A percentile compares a stretch with the other conserved stretches of the same genome.
These are phyloP conservation scores for Pangasius sanitwongsei DNA, from an alignment of 2,797 vertebrate genomes.

Conservation along the genomic window DNA sequence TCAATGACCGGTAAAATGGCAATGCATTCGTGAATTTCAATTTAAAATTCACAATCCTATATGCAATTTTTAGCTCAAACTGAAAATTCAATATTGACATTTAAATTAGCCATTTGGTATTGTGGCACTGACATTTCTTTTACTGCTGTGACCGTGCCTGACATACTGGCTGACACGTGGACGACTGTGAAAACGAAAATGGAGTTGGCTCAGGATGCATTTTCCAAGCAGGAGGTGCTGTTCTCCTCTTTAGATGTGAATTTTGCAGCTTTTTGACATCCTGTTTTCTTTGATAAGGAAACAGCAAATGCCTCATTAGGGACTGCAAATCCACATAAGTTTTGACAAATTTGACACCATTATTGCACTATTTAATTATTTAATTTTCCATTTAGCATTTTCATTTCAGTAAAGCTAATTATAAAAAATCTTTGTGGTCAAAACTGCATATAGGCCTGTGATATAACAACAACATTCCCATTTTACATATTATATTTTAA, in stretches of 20 bases:
- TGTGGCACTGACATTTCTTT: background rate
- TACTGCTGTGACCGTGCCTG: background rate
- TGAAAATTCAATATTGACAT: background rate
- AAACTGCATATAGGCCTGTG: background rate
- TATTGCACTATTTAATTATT: too few species aligned
- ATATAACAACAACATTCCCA: background rate
- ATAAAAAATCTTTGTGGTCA: background rate
- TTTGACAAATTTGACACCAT: background rate
- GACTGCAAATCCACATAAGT: background rate
- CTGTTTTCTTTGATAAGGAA: background rate
- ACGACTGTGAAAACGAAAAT: background rate
- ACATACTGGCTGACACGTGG: background rate
- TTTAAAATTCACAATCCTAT: background rate
- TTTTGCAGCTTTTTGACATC: background rate
- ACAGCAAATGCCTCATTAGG: background rate
- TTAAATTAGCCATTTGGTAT: background rate
- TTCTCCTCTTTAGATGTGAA: background rate
- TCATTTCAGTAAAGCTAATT: background rate
- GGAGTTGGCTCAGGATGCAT: background rate
- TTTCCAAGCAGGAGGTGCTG: background rate
- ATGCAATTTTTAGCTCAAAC: background rate
- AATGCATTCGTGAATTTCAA: background rate
- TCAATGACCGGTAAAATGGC: background rate
- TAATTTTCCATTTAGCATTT: background rate
- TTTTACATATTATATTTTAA: background rate